Percentiles rank a stretch among this genome's conserved stretches.
Evolutionary conservation across 2,888 invertebrate species (phyloP).

Genomic region (Amiota communis): DNA sequence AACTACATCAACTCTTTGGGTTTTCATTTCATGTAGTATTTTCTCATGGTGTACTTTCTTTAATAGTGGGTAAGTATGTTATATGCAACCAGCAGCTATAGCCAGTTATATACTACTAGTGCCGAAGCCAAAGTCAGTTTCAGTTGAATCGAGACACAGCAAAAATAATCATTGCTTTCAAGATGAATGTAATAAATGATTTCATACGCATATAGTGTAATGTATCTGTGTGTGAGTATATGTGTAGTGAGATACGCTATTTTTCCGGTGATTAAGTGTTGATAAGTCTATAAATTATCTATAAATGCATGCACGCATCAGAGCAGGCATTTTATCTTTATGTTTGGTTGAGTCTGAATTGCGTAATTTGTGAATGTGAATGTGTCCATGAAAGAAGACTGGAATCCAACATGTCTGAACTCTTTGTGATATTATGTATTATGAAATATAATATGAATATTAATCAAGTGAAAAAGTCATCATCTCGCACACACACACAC

Average conservation of each 20-base stretch:
- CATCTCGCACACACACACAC: background rate
- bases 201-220: conserved; percentile 23
- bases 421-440: conserved; percentile 17
- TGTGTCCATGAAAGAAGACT: no score
- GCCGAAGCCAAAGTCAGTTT: no score
- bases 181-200: conserved; percentile 43
- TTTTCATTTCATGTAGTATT: no score
- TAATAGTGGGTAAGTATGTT: no score
- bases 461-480: conserved; percentile 9
- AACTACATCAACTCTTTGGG: no score
- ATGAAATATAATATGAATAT: conserved; percentile 31
- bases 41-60: no score
- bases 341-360: background rate
- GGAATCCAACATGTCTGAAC: conserved; percentile 2
- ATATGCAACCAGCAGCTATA: no score
- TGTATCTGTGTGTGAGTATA: conserved; percentile 33
- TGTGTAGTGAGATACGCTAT: conserved; percentile 50
- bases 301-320: conserved; percentile 40
- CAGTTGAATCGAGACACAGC: background rate
- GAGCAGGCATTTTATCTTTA: background rate
- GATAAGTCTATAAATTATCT: conserved; percentile 65
- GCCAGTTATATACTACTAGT: no score
- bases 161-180: conserved; percentile 53
- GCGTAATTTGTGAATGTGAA: background rate
- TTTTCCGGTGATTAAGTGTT: conserved; percentile 68